Evolutionary conservation across 2,797 vertebrate genomes (phyloP).

Genomic region (Anguilla obscura): DNA sequence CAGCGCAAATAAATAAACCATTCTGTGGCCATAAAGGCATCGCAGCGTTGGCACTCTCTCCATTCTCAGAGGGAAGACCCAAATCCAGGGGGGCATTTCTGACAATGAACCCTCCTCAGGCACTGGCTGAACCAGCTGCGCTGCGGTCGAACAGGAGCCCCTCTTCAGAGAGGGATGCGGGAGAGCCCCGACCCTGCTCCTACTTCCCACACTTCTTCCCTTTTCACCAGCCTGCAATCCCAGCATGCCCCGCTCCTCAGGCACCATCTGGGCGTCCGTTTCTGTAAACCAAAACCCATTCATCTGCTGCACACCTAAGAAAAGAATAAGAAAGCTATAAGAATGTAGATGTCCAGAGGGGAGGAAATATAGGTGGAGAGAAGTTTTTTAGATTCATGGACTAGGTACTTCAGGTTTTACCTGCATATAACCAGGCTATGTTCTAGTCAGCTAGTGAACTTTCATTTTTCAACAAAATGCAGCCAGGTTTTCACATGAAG

Average conservation of each 20-base stretch:
- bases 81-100: constrained; percentile 31
- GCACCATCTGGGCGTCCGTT: constrained; percentile 63
- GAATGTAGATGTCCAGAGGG: background rate
- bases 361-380: no score
- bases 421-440: no score
- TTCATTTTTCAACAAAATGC: no score
- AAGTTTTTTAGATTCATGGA: no score
- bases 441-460: no score
- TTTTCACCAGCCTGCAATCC: constrained; percentile 70
- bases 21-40: constrained; percentile 39
- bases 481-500: no score
- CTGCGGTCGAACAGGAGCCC: constrained; percentile 48
- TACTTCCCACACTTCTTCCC: constrained; percentile 72
- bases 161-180: constrained; percentile 59
- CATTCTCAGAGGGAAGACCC: constrained; percentile 39
- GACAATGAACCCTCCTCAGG: constrained; percentile 42
- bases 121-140: constrained; percentile 45
- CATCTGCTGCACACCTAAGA: constrained; percentile 46
- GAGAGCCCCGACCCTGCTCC: constrained; percentile 59
- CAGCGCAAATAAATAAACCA: background rate
- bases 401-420: no score
- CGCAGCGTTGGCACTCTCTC: constrained; percentile 50
- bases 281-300: constrained; percentile 38
- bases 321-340: background rate
- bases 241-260: constrained; percentile 37